Conservation (phyloP, 2,797 vertebrate species). For the Phrynocephalus guinanensis region DNA sequence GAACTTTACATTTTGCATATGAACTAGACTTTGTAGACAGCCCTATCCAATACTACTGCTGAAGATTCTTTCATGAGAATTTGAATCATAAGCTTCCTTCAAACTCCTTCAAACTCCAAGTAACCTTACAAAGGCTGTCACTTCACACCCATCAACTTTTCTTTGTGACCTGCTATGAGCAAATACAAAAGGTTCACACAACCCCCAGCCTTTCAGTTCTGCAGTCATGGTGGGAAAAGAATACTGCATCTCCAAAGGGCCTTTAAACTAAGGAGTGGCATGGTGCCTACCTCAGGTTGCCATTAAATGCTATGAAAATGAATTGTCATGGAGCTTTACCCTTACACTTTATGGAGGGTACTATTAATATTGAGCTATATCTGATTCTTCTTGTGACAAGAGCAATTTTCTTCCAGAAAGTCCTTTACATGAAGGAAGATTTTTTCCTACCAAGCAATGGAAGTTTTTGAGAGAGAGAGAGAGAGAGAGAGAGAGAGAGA, state of each 20-base stretch:
- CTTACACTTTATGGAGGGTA: neutral
- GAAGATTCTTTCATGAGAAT: constrained; percentile 45
- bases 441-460: neutral
- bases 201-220: rapidly evolving
- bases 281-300: neutral
- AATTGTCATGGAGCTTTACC: neutral
- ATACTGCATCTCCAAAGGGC: neutral
- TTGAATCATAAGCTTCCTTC: constrained; percentile 4
- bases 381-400: no score
- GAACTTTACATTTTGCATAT: constrained; percentile 24
- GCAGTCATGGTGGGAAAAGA: constrained; percentile 12
- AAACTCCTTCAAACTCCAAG: neutral
- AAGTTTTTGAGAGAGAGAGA: neutral
- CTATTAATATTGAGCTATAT: neutral
- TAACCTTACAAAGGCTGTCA: neutral
- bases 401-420: no score
- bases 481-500: neutral
- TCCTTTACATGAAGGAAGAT: neutral
- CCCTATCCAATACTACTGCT: constrained; percentile 28
- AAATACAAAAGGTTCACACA: constrained; percentile 5
- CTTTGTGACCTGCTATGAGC: rapidly evolving
- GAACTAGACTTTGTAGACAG: constrained; percentile 28
- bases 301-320: neutral
- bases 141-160: constrained; percentile 27
- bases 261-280: neutral